Base-by-base conservation (phyloP, 2,888 invertebrate genomes). In the Tetranychus piercei region DNA sequence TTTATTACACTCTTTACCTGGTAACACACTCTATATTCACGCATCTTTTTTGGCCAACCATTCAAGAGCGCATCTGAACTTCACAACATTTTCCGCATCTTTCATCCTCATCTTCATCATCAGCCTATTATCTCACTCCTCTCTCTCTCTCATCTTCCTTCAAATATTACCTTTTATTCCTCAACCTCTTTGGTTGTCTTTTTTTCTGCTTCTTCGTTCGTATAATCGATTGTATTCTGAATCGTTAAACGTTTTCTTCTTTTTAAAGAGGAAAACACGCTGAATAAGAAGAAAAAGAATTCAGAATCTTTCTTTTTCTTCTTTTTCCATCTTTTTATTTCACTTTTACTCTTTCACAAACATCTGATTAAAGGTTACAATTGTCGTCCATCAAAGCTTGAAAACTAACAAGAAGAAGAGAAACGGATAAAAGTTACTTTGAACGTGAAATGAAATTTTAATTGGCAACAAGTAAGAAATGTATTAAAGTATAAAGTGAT, bases 381-480 rank as follows among this genome's bases (percentile, higher is more conserved):
- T 15, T 55, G 55, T 55, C 55, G 9, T 55, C 6, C 55, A 55
- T 55, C 3, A 15, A 55, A 55, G 55, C 55, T 55, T 55, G 55
- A 55, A 55, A 15, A 55, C 15, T 55, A 55, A 55, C 55, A 55
- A 55, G 7, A 45, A 45, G n/a, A n/a, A n/a, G 34, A 34, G 34
- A 34, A 34, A 34, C 34, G 34, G 34, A 34, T 34, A 34, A 34
- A 34, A 34, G 34, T 34, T 34, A 34, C 34, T 34, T 34, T 55
- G 55, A 55, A 55, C 55, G 55, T 55, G 55, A 55, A 55, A 55
- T 55, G 55, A 55, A 55, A 55, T 55, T 55, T 55, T 55, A 55
- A 55, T 55, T 55, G 55, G 55, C 55, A 55, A 55, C 55, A 55
- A 55, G 55, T 55, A 6, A 1, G 55, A 55, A 55, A 55, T 15